Conservation (phyloP, 2,113 vertebrate genomes). For the Odocoileus hemionus region DNA sequence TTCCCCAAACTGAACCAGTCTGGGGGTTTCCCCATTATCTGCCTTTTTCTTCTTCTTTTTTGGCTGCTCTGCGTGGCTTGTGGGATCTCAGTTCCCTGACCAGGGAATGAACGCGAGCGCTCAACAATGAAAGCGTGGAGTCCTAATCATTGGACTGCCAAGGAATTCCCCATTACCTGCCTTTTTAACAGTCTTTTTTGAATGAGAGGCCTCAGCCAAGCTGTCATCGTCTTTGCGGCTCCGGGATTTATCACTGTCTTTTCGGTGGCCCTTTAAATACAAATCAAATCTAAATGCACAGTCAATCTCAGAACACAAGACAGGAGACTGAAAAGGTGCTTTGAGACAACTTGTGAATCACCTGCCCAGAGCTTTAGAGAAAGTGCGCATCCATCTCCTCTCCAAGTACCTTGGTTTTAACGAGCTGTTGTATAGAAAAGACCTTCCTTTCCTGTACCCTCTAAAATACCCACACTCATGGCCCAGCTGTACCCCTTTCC, state of each 20-base stretch:
- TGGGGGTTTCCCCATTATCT: constrained; percentile 69
- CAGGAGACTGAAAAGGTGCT: constrained; percentile 1
- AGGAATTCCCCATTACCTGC: constrained; percentile 55
- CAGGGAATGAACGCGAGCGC: background rate
- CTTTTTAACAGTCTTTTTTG: constrained; percentile 81
- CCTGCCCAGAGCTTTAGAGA: background rate
- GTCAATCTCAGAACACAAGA: constrained; percentile 30
- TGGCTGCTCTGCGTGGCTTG: background rate
- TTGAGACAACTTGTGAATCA: background rate
- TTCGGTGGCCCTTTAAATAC: constrained; percentile 74
- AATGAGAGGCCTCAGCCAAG: constrained; percentile 70
- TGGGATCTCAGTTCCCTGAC: background rate
- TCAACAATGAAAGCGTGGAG: background rate
- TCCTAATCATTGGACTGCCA: background rate
- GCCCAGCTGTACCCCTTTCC: background rate
- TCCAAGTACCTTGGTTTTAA: background rate
- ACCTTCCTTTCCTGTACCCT: background rate
- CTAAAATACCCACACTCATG: background rate
- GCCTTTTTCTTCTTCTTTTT: constrained; percentile 70
- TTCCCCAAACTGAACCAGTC: background rate
- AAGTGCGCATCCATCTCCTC: background rate
- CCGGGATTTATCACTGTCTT: constrained; percentile 76
- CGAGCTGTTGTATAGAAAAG: background rate
- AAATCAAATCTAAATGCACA: constrained; percentile 60
- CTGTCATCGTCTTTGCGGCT: constrained; percentile 73